phyloP scores from a whole-genome alignment of 1,140 invertebrate species.

The Teleopsis dalmanni region DNA sequence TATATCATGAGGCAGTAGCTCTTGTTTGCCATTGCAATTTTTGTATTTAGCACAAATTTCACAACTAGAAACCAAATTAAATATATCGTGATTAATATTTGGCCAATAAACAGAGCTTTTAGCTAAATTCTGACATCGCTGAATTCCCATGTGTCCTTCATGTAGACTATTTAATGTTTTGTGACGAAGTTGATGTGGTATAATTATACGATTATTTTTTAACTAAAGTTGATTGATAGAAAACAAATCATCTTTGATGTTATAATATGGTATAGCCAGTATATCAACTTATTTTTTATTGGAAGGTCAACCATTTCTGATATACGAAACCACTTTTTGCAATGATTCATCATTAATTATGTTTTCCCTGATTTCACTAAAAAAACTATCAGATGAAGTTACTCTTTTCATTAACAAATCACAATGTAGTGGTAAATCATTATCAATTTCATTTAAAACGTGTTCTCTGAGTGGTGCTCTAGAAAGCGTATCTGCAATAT shows the following conservation, averaged over 20 bases:
- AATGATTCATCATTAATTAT: constrained; percentile 24
- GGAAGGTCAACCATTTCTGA: constrained; percentile 41
- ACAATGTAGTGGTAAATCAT: constrained; percentile 17
- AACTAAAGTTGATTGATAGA: constrained; percentile 35
- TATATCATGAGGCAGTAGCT: too few relatives aligned
- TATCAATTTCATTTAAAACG: constrained; percentile 27
- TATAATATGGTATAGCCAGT: constrained; percentile 27
- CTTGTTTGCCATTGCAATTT: too few relatives aligned
- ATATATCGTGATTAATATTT: too few relatives aligned
- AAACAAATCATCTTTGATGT: constrained; percentile 27
- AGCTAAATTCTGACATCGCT: too few relatives aligned
- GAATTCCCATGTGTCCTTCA: too few relatives aligned
- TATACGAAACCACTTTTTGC: constrained; percentile 20
- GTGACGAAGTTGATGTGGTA: too few relatives aligned
- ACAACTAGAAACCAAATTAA: too few relatives aligned
- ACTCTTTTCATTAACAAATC: constrained; percentile 15
- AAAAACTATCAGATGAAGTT: constrained; percentile 24
- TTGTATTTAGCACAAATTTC: too few relatives aligned
- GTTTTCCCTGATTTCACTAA: constrained; percentile 14
- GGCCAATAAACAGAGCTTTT: too few relatives aligned
- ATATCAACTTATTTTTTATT: constrained; percentile 20
- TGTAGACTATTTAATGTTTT: too few relatives aligned
- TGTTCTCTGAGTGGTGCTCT: background rate
- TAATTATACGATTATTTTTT: constrained; percentile 30
- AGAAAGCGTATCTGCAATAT: constrained; percentile 39